A percentile compares a stretch with the other conserved stretches of the same genome.
phyloP scores from a whole-genome alignment of 2,888 invertebrate species.

The Hypena proboscidalis region DNA sequence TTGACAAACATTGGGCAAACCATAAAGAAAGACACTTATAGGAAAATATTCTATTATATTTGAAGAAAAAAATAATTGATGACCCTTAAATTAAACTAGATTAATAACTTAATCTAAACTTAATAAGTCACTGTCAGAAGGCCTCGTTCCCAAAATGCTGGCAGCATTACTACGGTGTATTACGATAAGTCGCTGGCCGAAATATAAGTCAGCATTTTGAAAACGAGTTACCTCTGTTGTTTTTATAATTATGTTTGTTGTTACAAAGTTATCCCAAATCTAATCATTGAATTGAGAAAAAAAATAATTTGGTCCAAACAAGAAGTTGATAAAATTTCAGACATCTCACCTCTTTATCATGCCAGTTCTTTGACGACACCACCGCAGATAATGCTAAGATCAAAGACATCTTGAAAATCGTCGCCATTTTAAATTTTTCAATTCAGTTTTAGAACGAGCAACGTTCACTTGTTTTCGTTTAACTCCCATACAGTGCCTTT shows the following conservation, averaged over 20 bases:
- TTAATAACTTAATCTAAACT: too few relatives aligned
- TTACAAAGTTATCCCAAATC: too few relatives aligned
- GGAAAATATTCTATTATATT: background rate
- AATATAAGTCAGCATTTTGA: too few relatives aligned
- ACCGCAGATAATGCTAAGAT: constrained; percentile 11
- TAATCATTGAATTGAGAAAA: too few relatives aligned
- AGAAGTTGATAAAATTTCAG: background rate
- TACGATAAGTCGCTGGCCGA: too few relatives aligned
- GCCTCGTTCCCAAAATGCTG: too few relatives aligned
- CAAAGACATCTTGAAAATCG: constrained; percentile 7
- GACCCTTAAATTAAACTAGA: too few relatives aligned
- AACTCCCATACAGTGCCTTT: constrained; percentile 6
- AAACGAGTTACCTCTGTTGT: too few relatives aligned
- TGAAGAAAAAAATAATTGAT: background rate
- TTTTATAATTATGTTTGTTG: too few relatives aligned
- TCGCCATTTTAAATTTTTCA: constrained; percentile 17
- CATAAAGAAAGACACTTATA: background rate
- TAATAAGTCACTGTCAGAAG: too few relatives aligned
- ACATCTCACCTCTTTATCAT: constrained; percentile 45
- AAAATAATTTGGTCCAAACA: too few relatives aligned
- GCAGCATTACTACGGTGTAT: too few relatives aligned
- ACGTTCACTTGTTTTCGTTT: constrained; percentile 13
- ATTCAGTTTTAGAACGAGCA: background rate
- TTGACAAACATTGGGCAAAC: background rate
- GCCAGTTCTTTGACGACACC: constrained; percentile 38